Conservation (phyloP, 2,888 invertebrate genomes). For the Pseudococcus jackbeardsleyi region DNA sequence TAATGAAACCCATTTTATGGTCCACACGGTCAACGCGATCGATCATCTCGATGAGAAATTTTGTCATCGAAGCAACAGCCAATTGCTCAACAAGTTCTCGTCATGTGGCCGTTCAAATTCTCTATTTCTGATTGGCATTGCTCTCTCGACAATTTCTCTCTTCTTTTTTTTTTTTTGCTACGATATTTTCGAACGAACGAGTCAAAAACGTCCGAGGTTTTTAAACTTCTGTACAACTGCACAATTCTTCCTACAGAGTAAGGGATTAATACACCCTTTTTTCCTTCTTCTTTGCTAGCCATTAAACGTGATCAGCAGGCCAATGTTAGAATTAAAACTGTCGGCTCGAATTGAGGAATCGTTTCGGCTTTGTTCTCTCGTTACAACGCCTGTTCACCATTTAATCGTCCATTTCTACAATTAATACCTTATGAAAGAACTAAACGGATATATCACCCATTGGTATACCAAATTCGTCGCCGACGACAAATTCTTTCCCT, state of each 20-base stretch:
- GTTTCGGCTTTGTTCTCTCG: constrained; percentile 57
- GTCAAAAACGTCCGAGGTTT: neutral
- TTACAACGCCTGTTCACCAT: constrained; percentile 41
- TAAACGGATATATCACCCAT: constrained; percentile 32
- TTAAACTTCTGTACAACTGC: neutral
- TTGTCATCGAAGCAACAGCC: constrained; percentile 17
- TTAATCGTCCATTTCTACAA: constrained; percentile 59
- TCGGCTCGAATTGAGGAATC: constrained; percentile 60
- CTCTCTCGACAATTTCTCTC: neutral
- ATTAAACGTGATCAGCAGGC: constrained; percentile 62
- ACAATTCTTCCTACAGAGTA: neutral
- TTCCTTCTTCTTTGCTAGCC: neutral
- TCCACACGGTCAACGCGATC: neutral
- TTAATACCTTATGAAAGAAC: constrained; percentile 57
- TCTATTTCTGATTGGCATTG: neutral
- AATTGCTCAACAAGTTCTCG: constrained; percentile 23
- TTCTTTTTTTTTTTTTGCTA: neutral
- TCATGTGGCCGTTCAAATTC: neutral
- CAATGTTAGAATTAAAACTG: constrained; percentile 62
- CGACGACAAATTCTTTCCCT: constrained; percentile 19
- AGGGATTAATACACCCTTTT: constrained; percentile 59
- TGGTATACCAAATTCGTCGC: constrained; percentile 21
- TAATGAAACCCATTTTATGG: neutral
- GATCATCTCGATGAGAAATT: neutral
- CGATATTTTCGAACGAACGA: neutral